Evolutionary conservation across 1,140 invertebrate species (phyloP).

Genomic region (Tetramorium parvispinum): DNA sequence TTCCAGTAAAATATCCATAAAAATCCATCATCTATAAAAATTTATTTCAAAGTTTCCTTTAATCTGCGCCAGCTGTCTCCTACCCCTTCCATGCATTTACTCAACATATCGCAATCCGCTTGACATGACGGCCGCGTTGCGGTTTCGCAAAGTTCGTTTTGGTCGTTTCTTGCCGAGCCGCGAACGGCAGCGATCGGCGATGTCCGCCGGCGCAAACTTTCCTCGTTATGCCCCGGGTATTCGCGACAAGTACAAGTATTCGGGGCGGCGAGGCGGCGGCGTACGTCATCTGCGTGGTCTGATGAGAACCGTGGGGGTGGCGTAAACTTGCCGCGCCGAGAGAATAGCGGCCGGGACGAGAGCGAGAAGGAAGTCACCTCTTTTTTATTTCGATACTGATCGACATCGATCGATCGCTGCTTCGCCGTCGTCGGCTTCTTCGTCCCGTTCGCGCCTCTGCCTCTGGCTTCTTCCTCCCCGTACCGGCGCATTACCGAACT

Average conservation of each 20-base stretch:
- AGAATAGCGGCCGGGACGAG: constrained; percentile 2
- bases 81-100: background rate
- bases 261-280: background rate
- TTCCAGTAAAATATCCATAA: too few relatives aligned
- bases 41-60: background rate
- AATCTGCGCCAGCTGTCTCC: background rate
- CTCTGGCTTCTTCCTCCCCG: constrained; percentile 33
- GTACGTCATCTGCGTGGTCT: constrained; percentile 47
- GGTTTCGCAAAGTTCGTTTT: background rate
- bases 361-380: background rate
- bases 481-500: constrained; percentile 32
- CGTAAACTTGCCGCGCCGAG: constrained; percentile 30
- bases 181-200: constrained; percentile 48
- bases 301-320: constrained; percentile 41
- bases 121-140: constrained; percentile 1
- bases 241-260: constrained; percentile 47
- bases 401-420: constrained; percentile 61
- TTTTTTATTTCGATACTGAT: constrained; percentile 43
- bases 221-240: constrained; percentile 74
- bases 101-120: constrained; percentile 33
- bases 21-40: too few relatives aligned
- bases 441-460: constrained; percentile 26
- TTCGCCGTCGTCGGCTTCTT: constrained; percentile 16
- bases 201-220: constrained; percentile 73
- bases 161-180: constrained; percentile 27